Conservation (phyloP, 2,113 vertebrate species). For the Epinephelus fuscoguttatus region DNA sequence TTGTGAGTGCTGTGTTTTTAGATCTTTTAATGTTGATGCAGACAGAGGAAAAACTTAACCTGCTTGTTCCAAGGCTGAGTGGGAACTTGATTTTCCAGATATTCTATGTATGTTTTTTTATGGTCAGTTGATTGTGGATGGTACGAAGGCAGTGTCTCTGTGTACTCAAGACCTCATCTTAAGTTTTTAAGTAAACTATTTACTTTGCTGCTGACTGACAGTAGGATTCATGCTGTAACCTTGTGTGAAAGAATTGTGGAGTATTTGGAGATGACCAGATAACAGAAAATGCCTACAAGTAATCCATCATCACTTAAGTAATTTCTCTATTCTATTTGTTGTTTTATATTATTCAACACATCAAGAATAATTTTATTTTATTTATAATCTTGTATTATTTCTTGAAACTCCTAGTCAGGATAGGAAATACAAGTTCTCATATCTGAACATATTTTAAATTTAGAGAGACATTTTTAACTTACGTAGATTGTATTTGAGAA, state of each 20-base stretch:
- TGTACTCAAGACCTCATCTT: neutral
- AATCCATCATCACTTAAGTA: too few relatives aligned
- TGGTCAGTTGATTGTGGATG: neutral
- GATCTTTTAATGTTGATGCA: neutral
- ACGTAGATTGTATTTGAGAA: neutral
- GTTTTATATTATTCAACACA: neutral
- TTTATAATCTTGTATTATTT: neutral
- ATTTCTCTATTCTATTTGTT: neutral
- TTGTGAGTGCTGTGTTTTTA: neutral
- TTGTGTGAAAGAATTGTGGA: neutral
- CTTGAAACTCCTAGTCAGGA: neutral
- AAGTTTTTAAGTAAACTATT: neutral
- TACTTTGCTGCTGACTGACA: neutral
- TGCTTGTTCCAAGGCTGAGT: neutral
- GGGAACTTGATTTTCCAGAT: neutral
- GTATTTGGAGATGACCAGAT: constrained; percentile 15
- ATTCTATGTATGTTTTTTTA: neutral
- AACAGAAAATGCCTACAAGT: neutral
- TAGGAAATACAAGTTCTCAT: neutral
- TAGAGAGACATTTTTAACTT: neutral
- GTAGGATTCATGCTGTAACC: neutral
- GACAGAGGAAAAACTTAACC: neutral
- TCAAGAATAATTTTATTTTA: neutral
- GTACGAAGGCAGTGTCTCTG: neutral
- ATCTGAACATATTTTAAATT: neutral